Conservation (phyloP, 1,140 invertebrate genomes). For the Latrodectus geometricus region DNA sequence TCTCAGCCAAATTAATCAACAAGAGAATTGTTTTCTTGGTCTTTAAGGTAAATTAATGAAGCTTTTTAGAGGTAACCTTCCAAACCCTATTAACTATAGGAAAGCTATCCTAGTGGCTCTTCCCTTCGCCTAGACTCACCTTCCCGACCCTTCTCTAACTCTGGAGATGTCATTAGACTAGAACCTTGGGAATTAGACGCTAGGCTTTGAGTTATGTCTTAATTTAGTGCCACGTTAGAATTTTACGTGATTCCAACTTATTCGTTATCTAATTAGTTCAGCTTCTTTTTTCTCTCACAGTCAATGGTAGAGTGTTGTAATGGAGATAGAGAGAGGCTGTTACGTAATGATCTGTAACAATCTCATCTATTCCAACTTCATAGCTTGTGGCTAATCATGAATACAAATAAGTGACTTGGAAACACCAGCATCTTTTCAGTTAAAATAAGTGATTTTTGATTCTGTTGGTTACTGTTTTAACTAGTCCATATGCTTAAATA, state of each 20-base stretch:
- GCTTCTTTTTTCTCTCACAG: constrained; percentile 10
- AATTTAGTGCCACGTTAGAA: constrained; percentile 38
- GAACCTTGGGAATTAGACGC: constrained; percentile 30
- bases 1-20: constrained; percentile 49
- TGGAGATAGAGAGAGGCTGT: background rate
- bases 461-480: too few relatives aligned
- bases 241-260: constrained; percentile 48
- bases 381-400: background rate
- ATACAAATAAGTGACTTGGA: constrained; percentile 14
- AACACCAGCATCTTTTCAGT: background rate
- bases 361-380: background rate
- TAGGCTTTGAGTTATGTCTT: constrained; percentile 49
- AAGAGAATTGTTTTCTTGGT: constrained; percentile 43
- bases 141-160: background rate
- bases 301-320: background rate
- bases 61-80: constrained; percentile 52
- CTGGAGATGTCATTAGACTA: constrained; percentile 29
- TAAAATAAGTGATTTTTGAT: background rate
- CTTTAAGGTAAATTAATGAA: constrained; percentile 56
- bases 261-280: constrained; percentile 54
- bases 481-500: too few relatives aligned
- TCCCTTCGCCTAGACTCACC: background rate
- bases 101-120: background rate
- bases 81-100: constrained; percentile 20
- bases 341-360: constrained; percentile 17